Evolutionary conservation across 2,113 vertebrate genomes (phyloP).

Genomic region (Tragelaphus strepsiceros): DNA sequence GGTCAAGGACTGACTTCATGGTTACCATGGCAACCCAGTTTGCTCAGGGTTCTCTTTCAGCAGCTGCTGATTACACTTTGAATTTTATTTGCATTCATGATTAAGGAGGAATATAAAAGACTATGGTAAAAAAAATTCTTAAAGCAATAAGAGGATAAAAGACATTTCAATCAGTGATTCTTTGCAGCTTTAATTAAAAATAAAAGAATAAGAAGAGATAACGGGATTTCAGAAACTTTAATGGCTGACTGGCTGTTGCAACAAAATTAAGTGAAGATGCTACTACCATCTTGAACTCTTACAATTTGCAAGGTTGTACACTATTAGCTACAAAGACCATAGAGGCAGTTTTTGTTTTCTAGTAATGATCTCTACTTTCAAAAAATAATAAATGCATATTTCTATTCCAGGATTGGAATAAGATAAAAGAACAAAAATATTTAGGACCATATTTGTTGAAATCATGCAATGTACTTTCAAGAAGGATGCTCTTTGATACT

Average conservation of each 20-base stretch:
- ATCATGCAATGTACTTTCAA: not conserved
- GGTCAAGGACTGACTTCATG: slow-evolving; percentile 79
- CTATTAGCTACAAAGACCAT: slow-evolving; percentile 17
- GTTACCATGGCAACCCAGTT: slow-evolving; percentile 82
- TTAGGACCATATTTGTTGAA: not conserved
- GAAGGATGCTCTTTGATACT: not conserved
- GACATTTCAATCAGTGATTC: slow-evolving; percentile 79
- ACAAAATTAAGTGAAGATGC: slow-evolving; percentile 36
- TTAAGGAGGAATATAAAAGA: slow-evolving; percentile 81
- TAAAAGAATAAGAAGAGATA: slow-evolving; percentile 63
- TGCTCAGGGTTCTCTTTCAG: slow-evolving; percentile 73
- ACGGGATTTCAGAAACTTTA: slow-evolving; percentile 70
- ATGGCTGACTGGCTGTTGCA: slow-evolving; percentile 48
- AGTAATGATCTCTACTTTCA: not conserved
- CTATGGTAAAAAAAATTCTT: slow-evolving; percentile 70
- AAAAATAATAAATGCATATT: not conserved
- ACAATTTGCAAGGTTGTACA: not conserved
- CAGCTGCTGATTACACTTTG: slow-evolving; percentile 82
- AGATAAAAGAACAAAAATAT: not conserved
- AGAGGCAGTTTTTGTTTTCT: slow-evolving; percentile 4
- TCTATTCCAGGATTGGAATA: not conserved
- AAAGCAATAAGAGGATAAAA: slow-evolving; percentile 81
- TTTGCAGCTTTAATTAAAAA: slow-evolving; percentile 81
- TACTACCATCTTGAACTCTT: not conserved
- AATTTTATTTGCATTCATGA: slow-evolving; percentile 85